Percentiles rank a stretch among this genome's conserved stretches.
Conservation (phyloP, 2,797 vertebrate genomes). For the Enteromius anoplus region DNA sequence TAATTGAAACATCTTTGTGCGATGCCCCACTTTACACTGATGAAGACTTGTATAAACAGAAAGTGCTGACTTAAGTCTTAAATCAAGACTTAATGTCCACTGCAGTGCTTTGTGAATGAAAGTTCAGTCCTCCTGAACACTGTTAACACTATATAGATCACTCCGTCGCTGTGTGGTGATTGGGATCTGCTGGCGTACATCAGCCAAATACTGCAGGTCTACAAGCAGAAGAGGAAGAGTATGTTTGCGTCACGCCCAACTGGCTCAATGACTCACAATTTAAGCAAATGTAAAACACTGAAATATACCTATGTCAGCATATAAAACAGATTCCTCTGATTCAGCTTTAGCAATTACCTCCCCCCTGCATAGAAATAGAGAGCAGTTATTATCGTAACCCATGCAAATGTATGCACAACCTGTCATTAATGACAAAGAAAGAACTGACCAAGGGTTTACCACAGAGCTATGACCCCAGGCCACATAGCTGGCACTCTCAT, state of each 20-base stretch:
- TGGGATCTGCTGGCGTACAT: constrained; percentile 92
- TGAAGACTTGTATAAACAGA: not conserved
- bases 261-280: not conserved
- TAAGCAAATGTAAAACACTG: not conserved
- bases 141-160: constrained; percentile 85
- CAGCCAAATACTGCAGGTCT: constrained; percentile 90
- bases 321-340: constrained; percentile 83
- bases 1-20: not conserved
- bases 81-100: constrained; percentile 5
- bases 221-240: constrained; percentile 48
- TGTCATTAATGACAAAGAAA: constrained; percentile 24
- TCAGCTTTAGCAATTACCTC: constrained; percentile 89
- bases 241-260: not conserved
- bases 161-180: constrained; percentile 84
- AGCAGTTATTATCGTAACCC: not conserved
- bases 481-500: constrained; percentile 87
- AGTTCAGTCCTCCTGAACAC: constrained; percentile 55
- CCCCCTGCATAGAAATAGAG: constrained; percentile 79
- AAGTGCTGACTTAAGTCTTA: not conserved
- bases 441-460: constrained; percentile 73
- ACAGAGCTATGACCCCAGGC: constrained; percentile 96
- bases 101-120: not conserved
- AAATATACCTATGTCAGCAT: constrained; percentile 90
- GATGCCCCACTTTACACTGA: not conserved
- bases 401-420: not conserved